These are phyloP conservation scores for Drosophila mimica DNA, from an alignment of 2,888 invertebrate genomes.

Conservation along the genomic window DNA sequence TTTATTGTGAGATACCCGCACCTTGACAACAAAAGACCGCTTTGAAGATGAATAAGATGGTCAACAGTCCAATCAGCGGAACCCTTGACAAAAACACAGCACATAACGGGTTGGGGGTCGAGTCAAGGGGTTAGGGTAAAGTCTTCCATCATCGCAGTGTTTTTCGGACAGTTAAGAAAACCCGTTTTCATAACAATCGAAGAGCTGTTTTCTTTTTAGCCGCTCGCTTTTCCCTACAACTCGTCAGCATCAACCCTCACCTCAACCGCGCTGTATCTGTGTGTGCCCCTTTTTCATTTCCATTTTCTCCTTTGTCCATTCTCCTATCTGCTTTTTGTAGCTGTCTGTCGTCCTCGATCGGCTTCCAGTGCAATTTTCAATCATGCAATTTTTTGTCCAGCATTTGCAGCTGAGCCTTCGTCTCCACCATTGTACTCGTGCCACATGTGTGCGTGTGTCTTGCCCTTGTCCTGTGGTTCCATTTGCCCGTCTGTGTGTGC, in stretches of 20 bases:
- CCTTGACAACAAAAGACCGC: slow-evolving; percentile 61
- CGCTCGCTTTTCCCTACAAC: slow-evolving; percentile 21
- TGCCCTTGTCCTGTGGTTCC: slow-evolving; percentile 33
- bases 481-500: slow-evolving; percentile 15
- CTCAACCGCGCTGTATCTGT: background rate
- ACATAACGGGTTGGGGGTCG: background rate
- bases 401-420: slow-evolving; percentile 67
- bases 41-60: slow-evolving; percentile 30
- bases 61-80: slow-evolving; percentile 48
- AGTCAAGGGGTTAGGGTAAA: slow-evolving; percentile 2
- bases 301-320: slow-evolving; percentile 4
- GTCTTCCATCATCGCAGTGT: slow-evolving; percentile 44
- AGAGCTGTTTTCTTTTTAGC: slow-evolving; percentile 30
- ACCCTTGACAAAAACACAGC: slow-evolving; percentile 42
- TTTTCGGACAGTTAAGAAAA: slow-evolving; percentile 56
- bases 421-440: slow-evolving; percentile 44
- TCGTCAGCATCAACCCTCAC: slow-evolving; percentile 11
- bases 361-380: slow-evolving; percentile 79
- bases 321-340: background rate
- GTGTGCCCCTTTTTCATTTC: slow-evolving; percentile 8
- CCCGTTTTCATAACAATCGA: slow-evolving; percentile 53
- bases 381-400: slow-evolving; percentile 65
- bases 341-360: slow-evolving; percentile 38
- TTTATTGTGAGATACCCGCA: slow-evolving; percentile 48
- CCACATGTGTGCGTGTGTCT: slow-evolving; percentile 23